These are phyloP conservation scores for Anthophora plumipes DNA, from an alignment of 2,888 invertebrate species.

Conservation along the genomic window DNA sequence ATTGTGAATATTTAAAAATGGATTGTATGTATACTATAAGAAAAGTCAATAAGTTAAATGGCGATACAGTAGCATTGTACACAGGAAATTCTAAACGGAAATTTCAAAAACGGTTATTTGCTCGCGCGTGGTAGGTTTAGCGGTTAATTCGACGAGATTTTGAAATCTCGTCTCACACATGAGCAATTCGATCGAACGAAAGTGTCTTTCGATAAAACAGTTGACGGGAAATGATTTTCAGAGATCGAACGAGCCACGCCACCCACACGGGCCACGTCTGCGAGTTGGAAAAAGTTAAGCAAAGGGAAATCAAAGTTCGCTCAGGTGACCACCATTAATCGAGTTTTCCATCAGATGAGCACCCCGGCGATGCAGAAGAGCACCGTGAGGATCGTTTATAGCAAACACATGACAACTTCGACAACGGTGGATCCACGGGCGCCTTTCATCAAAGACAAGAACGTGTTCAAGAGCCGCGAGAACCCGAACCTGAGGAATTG, in stretches of 20 bases:
- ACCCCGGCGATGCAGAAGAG: constrained; percentile 80
- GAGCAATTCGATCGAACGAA: no score
- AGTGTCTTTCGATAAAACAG: not conserved
- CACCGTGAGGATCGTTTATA: constrained; percentile 75
- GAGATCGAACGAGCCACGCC: constrained; percentile 77
- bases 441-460: constrained; percentile 77
- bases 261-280: constrained; percentile 74
- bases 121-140: no score
- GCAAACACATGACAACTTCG: constrained; percentile 73
- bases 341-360: constrained; percentile 77
- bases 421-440: constrained; percentile 78
- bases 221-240: constrained; percentile 60
- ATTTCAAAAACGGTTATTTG: no score
- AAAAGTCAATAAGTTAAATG: no score
- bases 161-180: no score
- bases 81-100: no score
- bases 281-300: constrained; percentile 72
- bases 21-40: no score
- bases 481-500: constrained; percentile 66
- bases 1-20: no score
- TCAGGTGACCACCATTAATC: constrained; percentile 75
- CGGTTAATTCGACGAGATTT: no score
- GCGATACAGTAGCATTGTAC: no score
- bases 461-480: constrained; percentile 78
- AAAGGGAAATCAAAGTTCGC: constrained; percentile 73